phyloP scores from a whole-genome alignment of 2,113 vertebrate species.

The Passer montanus region DNA sequence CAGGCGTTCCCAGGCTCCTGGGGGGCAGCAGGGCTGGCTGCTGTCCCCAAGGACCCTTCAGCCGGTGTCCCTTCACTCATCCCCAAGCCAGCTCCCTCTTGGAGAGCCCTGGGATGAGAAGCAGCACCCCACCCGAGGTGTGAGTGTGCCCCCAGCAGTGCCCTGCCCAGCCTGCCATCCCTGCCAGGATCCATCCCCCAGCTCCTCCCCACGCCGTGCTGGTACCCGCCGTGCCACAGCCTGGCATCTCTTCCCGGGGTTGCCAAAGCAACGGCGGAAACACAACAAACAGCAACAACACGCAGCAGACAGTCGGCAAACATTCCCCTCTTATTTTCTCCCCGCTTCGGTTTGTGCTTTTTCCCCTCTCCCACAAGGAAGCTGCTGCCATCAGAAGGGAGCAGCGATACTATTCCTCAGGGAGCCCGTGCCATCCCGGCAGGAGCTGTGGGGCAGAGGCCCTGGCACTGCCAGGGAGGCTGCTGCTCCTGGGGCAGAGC shows the following conservation, averaged over 20 bases:
- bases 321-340: conserved; percentile 59
- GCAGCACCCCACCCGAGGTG: accelerated
- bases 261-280: conserved; percentile 51
- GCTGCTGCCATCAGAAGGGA: conserved; percentile 7
- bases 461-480: background rate
- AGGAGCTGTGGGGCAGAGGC: accelerated
- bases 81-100: background rate
- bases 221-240: background rate
- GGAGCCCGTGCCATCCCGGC: background rate
- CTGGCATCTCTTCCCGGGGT: background rate
- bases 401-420: background rate
- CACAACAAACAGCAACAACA: conserved; percentile 61
- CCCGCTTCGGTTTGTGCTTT: conserved; percentile 42
- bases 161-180: background rate
- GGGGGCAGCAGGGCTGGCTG: background rate
- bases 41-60: accelerated
- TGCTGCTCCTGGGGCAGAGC: background rate
- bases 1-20: accelerated
- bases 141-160: background rate
- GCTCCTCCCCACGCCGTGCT: accelerated
- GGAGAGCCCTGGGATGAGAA: accelerated
- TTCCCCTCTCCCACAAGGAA: conserved; percentile 44
- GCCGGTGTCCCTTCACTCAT: accelerated
- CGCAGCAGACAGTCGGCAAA: conserved; percentile 62
- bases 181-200: accelerated